Base-by-base conservation (phyloP, 2,888 invertebrate genomes). In the Sussaba pulchella region DNA sequence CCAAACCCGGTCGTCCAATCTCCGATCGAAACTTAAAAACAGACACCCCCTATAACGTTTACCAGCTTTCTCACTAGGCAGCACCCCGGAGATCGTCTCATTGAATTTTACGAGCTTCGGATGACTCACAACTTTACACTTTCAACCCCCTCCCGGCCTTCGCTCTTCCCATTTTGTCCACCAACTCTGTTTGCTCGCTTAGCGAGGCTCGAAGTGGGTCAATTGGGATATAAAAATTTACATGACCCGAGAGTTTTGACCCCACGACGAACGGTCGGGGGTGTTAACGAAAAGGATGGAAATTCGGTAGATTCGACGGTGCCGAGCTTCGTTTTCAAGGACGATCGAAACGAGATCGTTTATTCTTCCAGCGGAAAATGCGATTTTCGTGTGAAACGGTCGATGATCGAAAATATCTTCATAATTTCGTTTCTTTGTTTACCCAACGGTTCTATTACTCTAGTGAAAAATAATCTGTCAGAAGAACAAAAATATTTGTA, bases 221-320 rank as follows among this genome's bases (percentile, higher is more conserved):
- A 83, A 78, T 81, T 81, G 81, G 73, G 73, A 70, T 71, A 74
- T 83, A 78, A 83, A 81, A 81, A 83, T 79, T 77, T 76, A 71
- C 78, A 83, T 81, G 77, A 66, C 77, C 73, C 81, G 63, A 69
- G 77, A 76, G 64, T 77, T 74, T 76, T 73, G 47, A 57, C 50
- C 45, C 9, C 54, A 75, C 70, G 31, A 24, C 45, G 24, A n/a
- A 57, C 67, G 50, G 71, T 52, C 73, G 75, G 17, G 50, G 72
- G 79, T 73, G 43, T 79, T 74, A 78, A 76, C 72, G 64, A 82
- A 76, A 54, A 50, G 73, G 26, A 67, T 69, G 39, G 63, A 78
- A 71, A 75, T 72, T 61, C 61, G 52, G 71, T 54, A 72, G 63
- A 76, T 80, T 76, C 76, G 76, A 76, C 72, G 72, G 77, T 24